These are phyloP conservation scores for Bimastos eiseni DNA, from an alignment of 2,888 invertebrate genomes.

Conservation along the genomic window DNA sequence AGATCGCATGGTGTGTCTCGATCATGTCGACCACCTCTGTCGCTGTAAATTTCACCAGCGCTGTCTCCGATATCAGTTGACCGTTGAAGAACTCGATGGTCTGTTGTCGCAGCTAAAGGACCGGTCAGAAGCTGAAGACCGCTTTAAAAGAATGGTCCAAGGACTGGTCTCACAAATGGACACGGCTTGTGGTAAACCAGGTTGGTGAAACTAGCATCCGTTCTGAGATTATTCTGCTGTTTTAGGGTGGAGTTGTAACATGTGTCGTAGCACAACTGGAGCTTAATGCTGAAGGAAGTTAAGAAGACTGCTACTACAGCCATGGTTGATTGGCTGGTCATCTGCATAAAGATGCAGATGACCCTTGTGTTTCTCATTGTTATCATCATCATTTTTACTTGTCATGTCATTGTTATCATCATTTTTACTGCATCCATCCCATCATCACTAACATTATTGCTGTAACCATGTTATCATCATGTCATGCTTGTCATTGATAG, in stretches of 20 bases:
- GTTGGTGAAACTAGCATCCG: conserved; percentile 46
- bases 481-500: background rate
- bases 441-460: background rate
- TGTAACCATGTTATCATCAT: background rate
- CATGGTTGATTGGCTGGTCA: background rate
- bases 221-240: background rate
- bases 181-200: conserved; percentile 59
- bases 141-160: conserved; percentile 84
- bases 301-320: background rate
- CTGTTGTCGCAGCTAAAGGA: conserved; percentile 84
- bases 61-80: conserved; percentile 77
- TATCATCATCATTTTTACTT: background rate
- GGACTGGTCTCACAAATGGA: conserved; percentile 79
- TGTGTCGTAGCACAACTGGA: background rate
- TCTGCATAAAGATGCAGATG: no score
- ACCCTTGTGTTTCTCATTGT: no score
- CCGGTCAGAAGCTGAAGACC: conserved; percentile 86
- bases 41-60: conserved; percentile 67
- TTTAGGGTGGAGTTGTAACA: background rate
- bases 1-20: conserved; percentile 77
- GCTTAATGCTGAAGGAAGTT: background rate
- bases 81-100: conserved; percentile 86
- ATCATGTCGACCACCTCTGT: conserved; percentile 84
- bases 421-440: background rate
- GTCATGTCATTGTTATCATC: background rate